Percentiles rank a stretch among this genome's conserved stretches.
These are phyloP conservation scores for Torymus texanus DNA, from an alignment of 2,888 invertebrate genomes.

Conservation along the genomic window DNA sequence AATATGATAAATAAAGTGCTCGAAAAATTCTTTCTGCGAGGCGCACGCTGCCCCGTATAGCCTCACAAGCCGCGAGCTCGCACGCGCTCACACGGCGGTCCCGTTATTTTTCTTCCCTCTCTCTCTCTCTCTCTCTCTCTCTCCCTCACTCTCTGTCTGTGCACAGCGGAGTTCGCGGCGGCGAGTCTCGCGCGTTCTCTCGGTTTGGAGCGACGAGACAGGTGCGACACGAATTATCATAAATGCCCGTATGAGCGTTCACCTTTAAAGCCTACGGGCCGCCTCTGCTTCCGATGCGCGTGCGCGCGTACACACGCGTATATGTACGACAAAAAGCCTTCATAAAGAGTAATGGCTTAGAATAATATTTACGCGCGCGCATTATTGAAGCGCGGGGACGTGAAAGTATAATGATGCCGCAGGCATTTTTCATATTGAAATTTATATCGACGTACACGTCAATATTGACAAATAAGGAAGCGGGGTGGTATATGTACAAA, in stretches of 20 bases:
- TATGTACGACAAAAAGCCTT: conserved; percentile 27
- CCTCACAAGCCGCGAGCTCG: background rate
- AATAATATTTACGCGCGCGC: conserved; percentile 44
- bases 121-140: background rate
- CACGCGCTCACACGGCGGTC: conserved; percentile 26
- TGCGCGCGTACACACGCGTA: background rate
- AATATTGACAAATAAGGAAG: conserved; percentile 13
- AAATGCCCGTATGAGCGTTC: conserved; percentile 50
- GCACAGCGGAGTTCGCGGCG: no score
- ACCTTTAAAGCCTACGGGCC: conserved; percentile 34
- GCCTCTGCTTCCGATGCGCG: conserved; percentile 37
- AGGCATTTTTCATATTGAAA: conserved; percentile 24
- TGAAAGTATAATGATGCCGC: conserved; percentile 25
- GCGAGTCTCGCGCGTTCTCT: conserved; percentile 51
- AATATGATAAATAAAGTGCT: conserved; percentile 61
- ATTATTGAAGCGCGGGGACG: background rate
- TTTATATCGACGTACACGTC: conserved; percentile 11
- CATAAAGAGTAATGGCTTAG: conserved; percentile 48
- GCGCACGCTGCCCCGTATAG: background rate
- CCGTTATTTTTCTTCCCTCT: conserved; percentile 48
- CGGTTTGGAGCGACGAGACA: conserved; percentile 58
- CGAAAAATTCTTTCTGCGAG: conserved; percentile 53
- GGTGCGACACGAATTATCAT: conserved; percentile 57
- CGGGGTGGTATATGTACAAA: no score
- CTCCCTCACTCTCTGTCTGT: conserved; percentile 32